A percentile compares a stretch with the other conserved stretches of the same genome.
Conservation (phyloP, 2,888 invertebrate species). For the Stramonita haemastoma region DNA sequence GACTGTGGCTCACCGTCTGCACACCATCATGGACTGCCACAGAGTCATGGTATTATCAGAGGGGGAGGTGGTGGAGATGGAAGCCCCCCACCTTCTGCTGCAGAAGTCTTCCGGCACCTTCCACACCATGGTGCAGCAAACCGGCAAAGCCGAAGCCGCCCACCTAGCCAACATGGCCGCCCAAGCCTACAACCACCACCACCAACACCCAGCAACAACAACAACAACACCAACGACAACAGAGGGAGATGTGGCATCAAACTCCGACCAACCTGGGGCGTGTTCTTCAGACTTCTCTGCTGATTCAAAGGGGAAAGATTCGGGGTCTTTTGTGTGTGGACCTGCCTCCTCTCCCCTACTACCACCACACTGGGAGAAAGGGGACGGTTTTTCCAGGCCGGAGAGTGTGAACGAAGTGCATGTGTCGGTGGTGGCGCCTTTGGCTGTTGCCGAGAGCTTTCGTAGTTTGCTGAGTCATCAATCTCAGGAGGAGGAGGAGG, state of each 20-base stretch:
- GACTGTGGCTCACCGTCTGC: slow-evolving; percentile 93
- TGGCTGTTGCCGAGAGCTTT: slow-evolving; percentile 27
- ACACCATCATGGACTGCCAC: slow-evolving; percentile 96
- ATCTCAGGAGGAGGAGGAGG: slow-evolving; percentile 5
- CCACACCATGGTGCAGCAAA: slow-evolving; percentile 77
- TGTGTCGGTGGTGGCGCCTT: neutral
- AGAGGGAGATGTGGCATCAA: too few species aligned
- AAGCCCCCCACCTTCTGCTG: slow-evolving; percentile 84
- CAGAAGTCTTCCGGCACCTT: slow-evolving; percentile 72
- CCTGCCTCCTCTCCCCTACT: too few species aligned
- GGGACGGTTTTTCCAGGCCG: neutral
- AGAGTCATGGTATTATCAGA: slow-evolving; percentile 84
- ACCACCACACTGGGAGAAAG: neutral
- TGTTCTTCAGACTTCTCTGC: neutral
- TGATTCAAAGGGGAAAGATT: neutral
- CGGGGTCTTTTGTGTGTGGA: neutral
- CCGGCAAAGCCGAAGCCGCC: slow-evolving; percentile 75
- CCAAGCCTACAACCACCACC: slow-evolving; percentile 44
- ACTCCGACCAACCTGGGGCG: neutral
- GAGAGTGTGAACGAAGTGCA: neutral
- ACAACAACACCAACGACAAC: neutral
- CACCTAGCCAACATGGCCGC: slow-evolving; percentile 74
- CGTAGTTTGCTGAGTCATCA: slow-evolving; percentile 12
- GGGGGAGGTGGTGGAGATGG: slow-evolving; percentile 87
- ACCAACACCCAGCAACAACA: neutral